Percentiles rank a stretch among this genome's conserved stretches.
phyloP scores from a whole-genome alignment of 2,888 invertebrate genomes.

The Orthosia gracilis region DNA sequence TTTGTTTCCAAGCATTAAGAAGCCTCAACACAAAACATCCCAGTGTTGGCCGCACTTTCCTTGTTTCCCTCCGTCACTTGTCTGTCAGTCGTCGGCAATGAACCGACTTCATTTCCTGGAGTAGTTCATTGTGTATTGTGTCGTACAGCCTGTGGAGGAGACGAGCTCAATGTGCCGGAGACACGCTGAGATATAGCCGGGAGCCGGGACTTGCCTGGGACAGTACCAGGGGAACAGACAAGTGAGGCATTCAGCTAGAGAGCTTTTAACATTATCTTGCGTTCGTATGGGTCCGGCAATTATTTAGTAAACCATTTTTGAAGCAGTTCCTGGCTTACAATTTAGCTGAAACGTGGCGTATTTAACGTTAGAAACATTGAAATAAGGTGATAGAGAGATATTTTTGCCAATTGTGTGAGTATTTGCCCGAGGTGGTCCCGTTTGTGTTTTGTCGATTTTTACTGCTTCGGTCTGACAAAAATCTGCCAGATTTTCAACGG shows the following conservation, averaged over 20 bases:
- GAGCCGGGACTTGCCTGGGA: not conserved
- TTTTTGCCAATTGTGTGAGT: too few species aligned
- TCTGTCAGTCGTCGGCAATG: slow-evolving; percentile 23
- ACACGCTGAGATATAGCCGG: not conserved
- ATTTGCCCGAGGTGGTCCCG: too few species aligned
- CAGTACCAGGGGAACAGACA: not conserved
- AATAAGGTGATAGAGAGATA: too few species aligned
- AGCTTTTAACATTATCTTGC: too few species aligned
- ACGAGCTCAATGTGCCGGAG: slow-evolving; percentile 17
- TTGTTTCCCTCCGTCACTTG: not conserved
- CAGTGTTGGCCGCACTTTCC: not conserved
- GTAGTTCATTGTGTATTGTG: slow-evolving; percentile 45
- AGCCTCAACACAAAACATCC: not conserved
- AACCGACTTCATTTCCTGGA: slow-evolving; percentile 45
- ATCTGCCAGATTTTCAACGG: too few species aligned
- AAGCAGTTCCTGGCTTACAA: too few species aligned
- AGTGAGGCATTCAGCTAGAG: not conserved
- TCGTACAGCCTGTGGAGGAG: not conserved
- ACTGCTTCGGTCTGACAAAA: too few species aligned
- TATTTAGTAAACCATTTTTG: too few species aligned
- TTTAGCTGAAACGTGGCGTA: too few species aligned
- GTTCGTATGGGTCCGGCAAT: too few species aligned
- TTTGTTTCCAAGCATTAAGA: not conserved
- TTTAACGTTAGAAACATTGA: too few species aligned
- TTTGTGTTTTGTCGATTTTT: too few species aligned